These are phyloP conservation scores for Drosophila dunni DNA, from an alignment of 1,140 invertebrate genomes.

Conservation along the genomic window DNA sequence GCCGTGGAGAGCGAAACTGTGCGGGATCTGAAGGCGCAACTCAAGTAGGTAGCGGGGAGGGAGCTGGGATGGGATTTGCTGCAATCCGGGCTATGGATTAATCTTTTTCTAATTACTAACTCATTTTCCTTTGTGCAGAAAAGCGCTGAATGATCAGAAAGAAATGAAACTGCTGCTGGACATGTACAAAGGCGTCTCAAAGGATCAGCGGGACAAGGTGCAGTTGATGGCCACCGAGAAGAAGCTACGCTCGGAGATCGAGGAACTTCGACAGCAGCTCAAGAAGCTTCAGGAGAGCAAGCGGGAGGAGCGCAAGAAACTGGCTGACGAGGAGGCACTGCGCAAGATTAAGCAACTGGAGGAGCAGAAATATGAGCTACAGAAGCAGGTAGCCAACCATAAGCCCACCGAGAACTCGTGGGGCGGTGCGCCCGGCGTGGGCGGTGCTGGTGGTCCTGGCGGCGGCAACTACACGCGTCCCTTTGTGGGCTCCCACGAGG, in stretches of 20 bases:
- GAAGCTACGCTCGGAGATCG: slow-evolving; percentile 94
- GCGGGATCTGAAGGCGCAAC: slow-evolving; percentile 94
- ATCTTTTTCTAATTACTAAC: not conserved
- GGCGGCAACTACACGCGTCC: slow-evolving; percentile 85
- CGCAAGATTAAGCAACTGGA: slow-evolving; percentile 98
- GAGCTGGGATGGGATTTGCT: too few species aligned
- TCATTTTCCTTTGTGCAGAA: slow-evolving; percentile 87
- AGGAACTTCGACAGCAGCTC: slow-evolving; percentile 93
- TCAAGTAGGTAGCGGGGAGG: slow-evolving; percentile 89
- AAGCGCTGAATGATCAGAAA: slow-evolving; percentile 95
- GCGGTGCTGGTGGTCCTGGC: slow-evolving; percentile 39
- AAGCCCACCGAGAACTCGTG: slow-evolving; percentile 90
- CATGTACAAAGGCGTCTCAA: slow-evolving; percentile 98
- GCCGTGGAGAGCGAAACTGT: slow-evolving; percentile 88
- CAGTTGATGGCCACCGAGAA: slow-evolving; percentile 98
- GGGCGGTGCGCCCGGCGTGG: slow-evolving; percentile 64
- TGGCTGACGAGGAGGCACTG: slow-evolving; percentile 97
- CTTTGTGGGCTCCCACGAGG: slow-evolving; percentile 91
- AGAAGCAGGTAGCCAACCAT: slow-evolving; percentile 93
- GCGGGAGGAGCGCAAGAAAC: slow-evolving; percentile 94
- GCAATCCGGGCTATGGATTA: not conserved
- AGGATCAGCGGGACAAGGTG: slow-evolving; percentile 98
- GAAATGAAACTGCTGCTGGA: slow-evolving; percentile 97
- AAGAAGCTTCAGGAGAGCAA: slow-evolving; percentile 96
- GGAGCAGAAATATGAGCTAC: slow-evolving; percentile 93